These are phyloP conservation scores for Megalurothrips usitatus DNA, from an alignment of 2,888 invertebrate species.

Conservation along the genomic window DNA sequence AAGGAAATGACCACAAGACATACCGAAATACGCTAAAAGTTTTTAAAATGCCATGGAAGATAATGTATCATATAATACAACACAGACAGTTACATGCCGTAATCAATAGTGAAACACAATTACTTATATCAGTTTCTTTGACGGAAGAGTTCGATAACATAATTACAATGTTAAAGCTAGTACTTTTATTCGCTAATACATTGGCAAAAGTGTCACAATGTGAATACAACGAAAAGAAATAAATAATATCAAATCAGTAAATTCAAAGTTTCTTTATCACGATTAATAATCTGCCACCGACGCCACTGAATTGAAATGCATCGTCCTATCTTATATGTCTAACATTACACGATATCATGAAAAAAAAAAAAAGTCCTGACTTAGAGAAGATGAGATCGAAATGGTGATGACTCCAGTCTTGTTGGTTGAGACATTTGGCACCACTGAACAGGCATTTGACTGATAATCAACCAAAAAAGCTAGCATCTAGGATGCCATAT, in stretches of 20 bases:
- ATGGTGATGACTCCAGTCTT: not conserved
- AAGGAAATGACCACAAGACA: not conserved
- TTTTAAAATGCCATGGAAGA: not conserved
- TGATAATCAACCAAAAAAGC: not conserved
- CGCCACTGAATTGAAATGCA: not conserved
- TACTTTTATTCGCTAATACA: not conserved
- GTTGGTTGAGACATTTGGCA: not conserved
- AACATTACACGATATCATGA: not conserved
- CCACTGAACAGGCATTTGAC: not conserved
- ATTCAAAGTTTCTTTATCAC: not conserved
- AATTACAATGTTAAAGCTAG: not conserved
- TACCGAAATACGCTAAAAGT: not conserved
- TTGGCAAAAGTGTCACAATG: not conserved
- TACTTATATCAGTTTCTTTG: constrained; percentile 1
- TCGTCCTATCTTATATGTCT: not conserved
- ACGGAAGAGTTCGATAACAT: constrained; percentile 16
- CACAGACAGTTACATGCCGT: not conserved
- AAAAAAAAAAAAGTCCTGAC: not conserved
- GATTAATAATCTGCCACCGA: not conserved
- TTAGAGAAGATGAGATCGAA: not conserved
- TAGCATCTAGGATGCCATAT: not conserved
- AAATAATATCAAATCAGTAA: not conserved
- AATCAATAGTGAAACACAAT: constrained; percentile 1
- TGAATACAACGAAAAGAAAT: not conserved
- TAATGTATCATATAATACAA: not conserved